A percentile compares a stretch with the other conserved stretches of the same genome.
phyloP scores from a whole-genome alignment of 2,888 invertebrate species.

The Morpho helenor region DNA sequence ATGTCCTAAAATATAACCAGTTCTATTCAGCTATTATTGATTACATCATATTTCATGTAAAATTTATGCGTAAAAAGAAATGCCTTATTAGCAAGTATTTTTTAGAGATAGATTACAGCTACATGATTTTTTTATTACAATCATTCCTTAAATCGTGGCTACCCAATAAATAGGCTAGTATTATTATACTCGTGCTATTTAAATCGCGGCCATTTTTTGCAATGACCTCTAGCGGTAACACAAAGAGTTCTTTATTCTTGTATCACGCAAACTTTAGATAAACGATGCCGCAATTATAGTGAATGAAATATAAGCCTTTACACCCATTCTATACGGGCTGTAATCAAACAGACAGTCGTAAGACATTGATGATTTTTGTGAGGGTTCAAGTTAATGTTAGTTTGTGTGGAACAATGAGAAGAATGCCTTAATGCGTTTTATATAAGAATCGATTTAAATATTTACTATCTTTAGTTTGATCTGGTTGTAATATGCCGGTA shows the following conservation, averaged over 20 bases:
- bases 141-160: too few species aligned
- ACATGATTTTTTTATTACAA: too few species aligned
- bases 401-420: conserved; percentile 6
- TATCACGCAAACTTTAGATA: conserved; percentile 25
- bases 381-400: conserved; percentile 7
- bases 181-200: too few species aligned
- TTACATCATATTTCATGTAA: too few species aligned
- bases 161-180: too few species aligned
- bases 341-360: conserved; percentile 8
- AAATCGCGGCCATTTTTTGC: conserved; percentile 32
- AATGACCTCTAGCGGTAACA: conserved; percentile 25
- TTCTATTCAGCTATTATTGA: too few species aligned
- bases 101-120: too few species aligned
- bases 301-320: conserved; percentile 14
- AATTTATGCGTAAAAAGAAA: too few species aligned
- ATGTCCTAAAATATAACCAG: too few species aligned
- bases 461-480: neutral
- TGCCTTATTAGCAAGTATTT: too few species aligned
- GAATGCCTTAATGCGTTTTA: conserved; percentile 1
- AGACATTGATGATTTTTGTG: conserved; percentile 9
- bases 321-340: conserved; percentile 6
- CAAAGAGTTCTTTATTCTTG: conserved; percentile 26
- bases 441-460: neutral
- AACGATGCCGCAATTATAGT: conserved; percentile 8
- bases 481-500: conserved; percentile 4